Evolutionary conservation across 2,888 invertebrate genomes (phyloP), one percentile per base, ranked within the genome.

Genomic region (Drosophila emarginata): DNA sequence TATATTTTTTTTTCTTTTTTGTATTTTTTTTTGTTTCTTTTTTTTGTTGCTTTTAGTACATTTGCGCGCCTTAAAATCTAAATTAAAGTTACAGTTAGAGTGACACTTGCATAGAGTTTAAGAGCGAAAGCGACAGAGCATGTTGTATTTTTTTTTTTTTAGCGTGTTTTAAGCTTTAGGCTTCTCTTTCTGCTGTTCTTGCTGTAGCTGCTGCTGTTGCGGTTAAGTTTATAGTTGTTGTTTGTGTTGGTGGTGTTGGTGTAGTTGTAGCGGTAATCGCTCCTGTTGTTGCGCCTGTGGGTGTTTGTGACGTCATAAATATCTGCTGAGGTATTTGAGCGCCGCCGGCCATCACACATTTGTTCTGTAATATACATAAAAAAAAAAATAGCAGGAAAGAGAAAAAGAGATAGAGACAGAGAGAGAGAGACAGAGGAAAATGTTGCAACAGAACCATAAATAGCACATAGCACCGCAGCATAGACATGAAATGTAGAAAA

Each of bases 341-440:
- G 18, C 78, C 81, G 79, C 71, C 79, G 76, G 91, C 78, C 90
- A 91, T 91, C 91, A 91, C 90, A 91, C 91, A 91, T 91, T 90
- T 88, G 91, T 91, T 90, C 91, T 91, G 90, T 64, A 90, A 68
- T 65, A 56, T 66, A 76, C 59, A 64, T 53, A 61, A 61, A 67
- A 72, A 57, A 52, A 52, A 37, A 50, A 45, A 32, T 18, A 61
- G 39, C 65, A 9, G 51, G 45, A 65, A 23, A 57, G 21, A 58
- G 39, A 54, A 32, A 56, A 3, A 57, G 15, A 59, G 11, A 61
- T 7, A 69, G 54, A 36, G 7, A 52, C 18, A 61, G 62, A 66
- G 50, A 23, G 32, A 37, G 51, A 37, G 21, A 60, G 37, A 61
- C 2, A 28, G 36, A 36, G 18, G 9, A 37, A 7, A 23, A 32